phyloP scores from a whole-genome alignment of 2,888 invertebrate species.

The Leucophora obtusa region DNA sequence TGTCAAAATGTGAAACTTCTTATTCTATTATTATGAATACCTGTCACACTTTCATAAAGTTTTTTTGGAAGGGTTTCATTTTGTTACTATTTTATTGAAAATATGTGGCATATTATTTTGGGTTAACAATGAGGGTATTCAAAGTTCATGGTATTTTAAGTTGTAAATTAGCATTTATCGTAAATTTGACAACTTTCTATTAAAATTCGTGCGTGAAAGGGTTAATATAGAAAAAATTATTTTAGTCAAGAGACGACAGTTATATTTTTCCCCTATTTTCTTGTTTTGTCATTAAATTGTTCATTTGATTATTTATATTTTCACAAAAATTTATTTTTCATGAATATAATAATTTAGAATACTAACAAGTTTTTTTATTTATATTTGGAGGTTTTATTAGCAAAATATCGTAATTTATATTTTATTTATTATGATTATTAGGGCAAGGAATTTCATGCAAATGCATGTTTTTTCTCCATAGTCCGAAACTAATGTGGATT shows the following conservation, averaged over 20 bases:
- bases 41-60: constrained; percentile 14
- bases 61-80: not conserved
- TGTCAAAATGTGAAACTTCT: not conserved
- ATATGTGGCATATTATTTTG: not conserved
- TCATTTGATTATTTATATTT: constrained; percentile 18
- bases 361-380: constrained; percentile 1
- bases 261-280: not conserved
- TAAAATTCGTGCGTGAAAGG: too few species aligned
- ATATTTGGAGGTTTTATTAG: too few species aligned
- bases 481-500: too few species aligned
- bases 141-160: too few species aligned
- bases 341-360: constrained; percentile 1
- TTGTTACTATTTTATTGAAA: not conserved
- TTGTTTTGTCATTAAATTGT: constrained; percentile 15
- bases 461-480: too few species aligned
- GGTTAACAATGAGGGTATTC: not conserved
- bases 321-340: not conserved
- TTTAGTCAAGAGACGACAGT: too few species aligned
- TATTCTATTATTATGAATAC: not conserved
- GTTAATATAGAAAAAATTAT: too few species aligned
- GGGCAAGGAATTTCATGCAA: too few species aligned
- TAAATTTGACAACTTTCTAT: too few species aligned
- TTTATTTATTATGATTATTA: constrained; percentile 1
- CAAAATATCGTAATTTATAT: not conserved
- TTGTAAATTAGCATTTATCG: too few species aligned